Conservation (phyloP, 2,113 vertebrate genomes). For the Corynorhinus townsendii region DNA sequence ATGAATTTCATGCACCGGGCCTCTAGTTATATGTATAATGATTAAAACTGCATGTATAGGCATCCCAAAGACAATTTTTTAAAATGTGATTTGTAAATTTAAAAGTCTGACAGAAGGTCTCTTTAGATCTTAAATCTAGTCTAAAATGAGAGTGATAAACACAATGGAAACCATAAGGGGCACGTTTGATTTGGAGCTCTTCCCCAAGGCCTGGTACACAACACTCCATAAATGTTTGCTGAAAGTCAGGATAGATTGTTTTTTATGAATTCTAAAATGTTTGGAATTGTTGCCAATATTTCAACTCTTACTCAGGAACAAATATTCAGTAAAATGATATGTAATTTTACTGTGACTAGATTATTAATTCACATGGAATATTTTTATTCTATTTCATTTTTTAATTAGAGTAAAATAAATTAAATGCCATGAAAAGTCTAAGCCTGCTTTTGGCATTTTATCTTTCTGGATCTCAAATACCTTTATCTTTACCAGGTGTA, state of each 20-base stretch:
- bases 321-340: not conserved
- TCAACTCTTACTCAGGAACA: not conserved
- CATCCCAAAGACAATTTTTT: constrained; percentile 1
- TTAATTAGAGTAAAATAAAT: not conserved
- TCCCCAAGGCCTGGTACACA: not conserved
- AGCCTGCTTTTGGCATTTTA: not conserved
- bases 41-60: constrained; percentile 9
- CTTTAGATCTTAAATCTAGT: not conserved
- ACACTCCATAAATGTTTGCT: not conserved
- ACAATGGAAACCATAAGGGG: not conserved
- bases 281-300: not conserved
- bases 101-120: not conserved
- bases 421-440: not conserved
- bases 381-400: not conserved
- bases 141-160: not conserved
- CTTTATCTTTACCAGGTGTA: not conserved
- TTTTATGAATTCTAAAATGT: not conserved
- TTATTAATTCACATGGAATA: not conserved
- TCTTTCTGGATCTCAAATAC: not conserved
- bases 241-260: not conserved
- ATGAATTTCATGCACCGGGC: too few species aligned
- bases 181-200: not conserved
- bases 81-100: not conserved
- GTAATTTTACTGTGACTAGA: not conserved
- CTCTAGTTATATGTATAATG: too few species aligned